A percentile compares a stretch with the other conserved stretches of the same genome.
Evolutionary conservation across 2,888 invertebrate genomes (phyloP).

Genomic region (Nasonovia ribisnigri): DNA sequence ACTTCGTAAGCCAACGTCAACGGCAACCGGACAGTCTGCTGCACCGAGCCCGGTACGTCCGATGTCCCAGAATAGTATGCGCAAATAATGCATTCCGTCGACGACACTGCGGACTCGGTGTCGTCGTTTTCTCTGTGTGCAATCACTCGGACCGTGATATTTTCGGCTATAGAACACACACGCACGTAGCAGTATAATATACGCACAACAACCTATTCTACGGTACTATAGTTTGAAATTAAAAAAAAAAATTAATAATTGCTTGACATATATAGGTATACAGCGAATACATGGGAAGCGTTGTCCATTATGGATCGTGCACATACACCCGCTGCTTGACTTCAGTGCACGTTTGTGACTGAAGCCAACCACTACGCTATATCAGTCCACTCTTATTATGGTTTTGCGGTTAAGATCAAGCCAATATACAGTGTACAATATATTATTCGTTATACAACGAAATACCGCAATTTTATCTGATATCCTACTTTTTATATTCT

Average conservation of each 20-base stretch:
- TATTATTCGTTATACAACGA: neutral
- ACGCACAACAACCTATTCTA: neutral
- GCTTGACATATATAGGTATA: neutral
- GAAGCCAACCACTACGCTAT: no score
- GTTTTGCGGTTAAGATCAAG: neutral
- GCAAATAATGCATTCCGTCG: neutral
- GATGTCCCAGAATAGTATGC: slow-evolving; percentile 46
- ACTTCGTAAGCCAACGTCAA: slow-evolving; percentile 34
- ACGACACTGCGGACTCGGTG: neutral
- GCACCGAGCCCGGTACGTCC: slow-evolving; percentile 47
- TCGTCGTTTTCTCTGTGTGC: slow-evolving; percentile 13
- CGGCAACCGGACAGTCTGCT: slow-evolving; percentile 31
- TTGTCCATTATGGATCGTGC: neutral
- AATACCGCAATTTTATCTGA: neutral
- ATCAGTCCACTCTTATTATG: neutral
- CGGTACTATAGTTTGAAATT: neutral
- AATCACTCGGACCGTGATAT: neutral
- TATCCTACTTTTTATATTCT: neutral
- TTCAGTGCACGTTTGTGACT: no score
- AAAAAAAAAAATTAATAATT: neutral
- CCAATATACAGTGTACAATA: neutral
- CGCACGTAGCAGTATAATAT: neutral
- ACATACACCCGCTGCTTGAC: no score
- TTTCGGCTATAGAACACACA: slow-evolving; percentile 28
- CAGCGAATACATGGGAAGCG: neutral